Base-by-base conservation (phyloP, 2,888 invertebrate genomes). In the Callimorpha dominula region DNA sequence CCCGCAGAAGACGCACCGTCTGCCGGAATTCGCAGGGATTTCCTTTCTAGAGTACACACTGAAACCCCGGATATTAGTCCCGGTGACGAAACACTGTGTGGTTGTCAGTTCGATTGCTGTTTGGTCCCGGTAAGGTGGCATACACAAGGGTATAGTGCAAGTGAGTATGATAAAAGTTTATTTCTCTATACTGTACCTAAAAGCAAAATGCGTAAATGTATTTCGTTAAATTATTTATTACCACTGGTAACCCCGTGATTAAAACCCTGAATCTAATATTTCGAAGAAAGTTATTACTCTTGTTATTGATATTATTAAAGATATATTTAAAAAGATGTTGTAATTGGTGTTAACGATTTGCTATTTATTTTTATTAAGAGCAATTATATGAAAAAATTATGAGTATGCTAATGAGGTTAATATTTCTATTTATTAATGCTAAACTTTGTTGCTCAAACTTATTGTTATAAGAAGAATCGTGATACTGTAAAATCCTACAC, bases 281-380 rank as follows among this genome's bases (percentile, higher is more conserved):
- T n/a, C 43, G 64, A 63, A 63, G 54, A 57, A 20, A 11, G 7
- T 54, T 64, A 65, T 49, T 40, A 62, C 57, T 63, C 31, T 67
- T 71, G 20, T n/a, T 65, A 31, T 49, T 57, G 54, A 54, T 65
- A 65, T 43, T 40, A 62, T 64, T 54, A 43, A 42, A 46, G 15
- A 20, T 70, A 57, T 15, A 70, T 70, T 65, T 65, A 70, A 5
- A 63, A n/a, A 57, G 54, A 63, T 46, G 54, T 65, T 65, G 14
- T 46, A 17, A 49, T 57, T 54, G n/a, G 8, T 63, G 20, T 57
- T 40, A 40, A 17, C 57, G 31, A 17, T 57, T 20, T 65, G n/a
- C 65, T 42, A 17, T 31, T 50, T 40, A 9, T 66, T 20, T 49
- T 31, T 66, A 43, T 64, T 49, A 64, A 57, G 14, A n/a, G 40